phyloP scores from a whole-genome alignment of 2,888 invertebrate genomes.

The Xylota sylvarum region DNA sequence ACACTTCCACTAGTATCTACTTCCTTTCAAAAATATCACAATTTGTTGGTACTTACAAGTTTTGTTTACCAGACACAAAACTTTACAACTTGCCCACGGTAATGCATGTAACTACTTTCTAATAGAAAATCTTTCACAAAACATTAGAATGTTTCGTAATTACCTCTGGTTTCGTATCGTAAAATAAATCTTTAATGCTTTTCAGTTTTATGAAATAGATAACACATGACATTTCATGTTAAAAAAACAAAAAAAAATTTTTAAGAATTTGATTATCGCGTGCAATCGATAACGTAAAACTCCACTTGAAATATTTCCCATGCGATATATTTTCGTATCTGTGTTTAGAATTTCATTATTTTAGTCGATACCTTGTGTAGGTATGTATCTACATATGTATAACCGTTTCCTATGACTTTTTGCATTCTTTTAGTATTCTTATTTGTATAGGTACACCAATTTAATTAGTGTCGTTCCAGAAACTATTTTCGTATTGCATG shows the following conservation, averaged over 20 bases:
- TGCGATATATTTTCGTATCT: not conserved
- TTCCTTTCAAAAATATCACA: no score
- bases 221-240: not conserved
- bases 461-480: not conserved
- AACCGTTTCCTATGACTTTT: not conserved
- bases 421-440: not conserved
- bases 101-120: not conserved
- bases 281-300: not conserved
- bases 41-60: no score
- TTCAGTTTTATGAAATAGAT: not conserved
- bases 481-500: constrained; percentile 15
- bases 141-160: not conserved
- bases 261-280: not conserved
- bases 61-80: no score
- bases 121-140: not conserved
- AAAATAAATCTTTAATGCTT: constrained; percentile 1
- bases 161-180: not conserved
- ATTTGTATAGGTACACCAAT: no score
- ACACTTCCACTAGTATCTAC: no score
- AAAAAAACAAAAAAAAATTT: no score
- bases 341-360: constrained; percentile 13
- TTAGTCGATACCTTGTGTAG: constrained; percentile 6
- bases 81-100: not conserved
- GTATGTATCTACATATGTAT: no score
- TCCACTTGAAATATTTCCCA: constrained; percentile 11